These are phyloP conservation scores for Mus caroli DNA, from an alignment of 2,797 vertebrate genomes.

Conservation along the genomic window DNA sequence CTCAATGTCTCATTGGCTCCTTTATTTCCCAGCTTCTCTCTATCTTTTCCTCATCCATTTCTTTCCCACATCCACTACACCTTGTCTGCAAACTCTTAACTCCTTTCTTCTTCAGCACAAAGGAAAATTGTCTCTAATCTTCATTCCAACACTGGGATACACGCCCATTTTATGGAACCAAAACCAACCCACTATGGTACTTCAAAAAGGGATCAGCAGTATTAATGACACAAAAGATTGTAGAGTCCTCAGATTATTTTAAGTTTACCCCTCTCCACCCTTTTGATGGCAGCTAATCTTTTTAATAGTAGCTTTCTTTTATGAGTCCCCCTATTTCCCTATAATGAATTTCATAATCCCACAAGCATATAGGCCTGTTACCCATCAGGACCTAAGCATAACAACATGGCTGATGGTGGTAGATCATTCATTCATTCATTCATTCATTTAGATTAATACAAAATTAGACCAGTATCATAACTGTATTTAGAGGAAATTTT, in stretches of 20 bases:
- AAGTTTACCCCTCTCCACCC: not conserved
- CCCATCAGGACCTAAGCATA: not conserved
- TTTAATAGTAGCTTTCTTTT: conserved; percentile 1
- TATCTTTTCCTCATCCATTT: not conserved
- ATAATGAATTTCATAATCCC: conserved; percentile 19
- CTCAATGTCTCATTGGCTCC: not conserved
- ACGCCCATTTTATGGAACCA: not conserved
- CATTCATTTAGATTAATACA: not conserved
- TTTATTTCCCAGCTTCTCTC: not conserved
- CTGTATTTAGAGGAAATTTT: not conserved
- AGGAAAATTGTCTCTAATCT: not conserved
- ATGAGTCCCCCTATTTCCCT: not conserved
- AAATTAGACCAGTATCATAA: not conserved
- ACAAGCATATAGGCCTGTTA: not conserved
- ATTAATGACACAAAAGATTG: not conserved
- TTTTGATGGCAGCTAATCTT: not conserved
- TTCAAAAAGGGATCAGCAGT: not conserved
- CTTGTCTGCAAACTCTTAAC: not conserved
- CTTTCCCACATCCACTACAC: not conserved
- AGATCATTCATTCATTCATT: not conserved
- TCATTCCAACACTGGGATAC: not conserved
- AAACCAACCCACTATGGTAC: not conserved
- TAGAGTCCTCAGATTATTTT: not conserved
- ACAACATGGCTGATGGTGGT: not conserved
- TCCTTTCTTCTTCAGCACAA: not conserved